Evolutionary conservation across 2,888 invertebrate genomes (phyloP), one percentile per base, ranked within the genome.

Genomic region (Drosophila neotestacea): DNA sequence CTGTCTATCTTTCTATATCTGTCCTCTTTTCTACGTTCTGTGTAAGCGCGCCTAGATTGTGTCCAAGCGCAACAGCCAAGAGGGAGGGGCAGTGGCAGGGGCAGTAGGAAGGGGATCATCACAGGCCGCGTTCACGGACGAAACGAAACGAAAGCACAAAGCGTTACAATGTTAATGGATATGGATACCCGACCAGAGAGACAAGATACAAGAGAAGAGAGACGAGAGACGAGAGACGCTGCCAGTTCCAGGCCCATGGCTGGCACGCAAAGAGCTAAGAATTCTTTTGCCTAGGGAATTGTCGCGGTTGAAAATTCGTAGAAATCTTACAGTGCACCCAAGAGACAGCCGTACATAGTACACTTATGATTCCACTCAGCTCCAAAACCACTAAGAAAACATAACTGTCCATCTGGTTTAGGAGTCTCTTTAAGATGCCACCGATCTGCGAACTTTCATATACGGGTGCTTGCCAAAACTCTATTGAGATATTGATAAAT

Each of bases 131-230:
- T 16, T 62, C 79, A 70, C 63, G 78, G 78, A 80, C 75, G 66
- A 77, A 78, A 80, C 78, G 69, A 78, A 80, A 70, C 78, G 69
- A 86, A 84, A 81, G 81, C 86, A 84, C 84, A 84, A 84, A 84
- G 78, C 73, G 75, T 81, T 73, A 70, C 78, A 78, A 85, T 79
- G 81, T 73, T 83, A 87, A 87, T 87, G 81, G 79, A 84, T 73
- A 75, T 77, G 74, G 78, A 73, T 76, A 74, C 44, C 38, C 66
- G 54, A 60, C 59, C 63, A 51, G 41, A 55, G 68, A 67, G 56
- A 6, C 27, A 50, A 44, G 47, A 42, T 16, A 42, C 55, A 39
- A 44, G 51, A 69, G 78, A 22, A n/a, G 7, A 42, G 47, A 6
- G 2, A n/a, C n/a, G 7, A 42, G 47, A 6, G 2, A n/a, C n/a